Percentiles rank a stretch among this genome's conserved stretches.
These are phyloP conservation scores for Polymixis lichenea DNA, from an alignment of 2,888 invertebrate genomes.

Conservation along the genomic window DNA sequence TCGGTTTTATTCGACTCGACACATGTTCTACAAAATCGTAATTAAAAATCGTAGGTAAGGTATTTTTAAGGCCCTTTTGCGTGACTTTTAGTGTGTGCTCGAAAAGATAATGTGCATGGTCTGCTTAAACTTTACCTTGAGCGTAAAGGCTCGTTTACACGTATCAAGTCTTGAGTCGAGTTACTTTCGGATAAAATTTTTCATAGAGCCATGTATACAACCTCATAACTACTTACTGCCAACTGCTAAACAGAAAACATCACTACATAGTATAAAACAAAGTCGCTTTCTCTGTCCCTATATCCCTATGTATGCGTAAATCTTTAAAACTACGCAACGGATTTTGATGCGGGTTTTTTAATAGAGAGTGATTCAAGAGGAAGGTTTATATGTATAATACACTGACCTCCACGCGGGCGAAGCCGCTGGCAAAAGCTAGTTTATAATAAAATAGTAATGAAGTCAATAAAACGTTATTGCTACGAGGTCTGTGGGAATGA, in stretches of 20 bases:
- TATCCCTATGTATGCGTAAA: too few species aligned
- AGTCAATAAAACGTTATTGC: too few species aligned
- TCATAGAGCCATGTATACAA: not conserved
- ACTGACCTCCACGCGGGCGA: too few species aligned
- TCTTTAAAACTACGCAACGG: too few species aligned
- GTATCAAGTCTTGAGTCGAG: not conserved
- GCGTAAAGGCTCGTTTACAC: conserved; percentile 11
- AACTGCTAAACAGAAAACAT: not conserved
- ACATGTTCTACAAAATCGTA: conserved; percentile 16
- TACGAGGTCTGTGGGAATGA: too few species aligned
- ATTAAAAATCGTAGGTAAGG: conserved; percentile 34
- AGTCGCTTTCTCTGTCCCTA: too few species aligned
- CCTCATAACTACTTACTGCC: not conserved
- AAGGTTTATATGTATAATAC: too few species aligned
- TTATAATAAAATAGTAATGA: too few species aligned
- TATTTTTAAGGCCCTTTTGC: conserved; percentile 20
- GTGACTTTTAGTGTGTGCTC: conserved; percentile 21
- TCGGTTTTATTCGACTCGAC: conserved; percentile 8
- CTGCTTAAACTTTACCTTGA: not conserved
- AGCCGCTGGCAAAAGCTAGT: too few species aligned
- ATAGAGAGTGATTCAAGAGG: too few species aligned
- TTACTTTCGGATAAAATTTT: not conserved
- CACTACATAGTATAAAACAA: too few species aligned
- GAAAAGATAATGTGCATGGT: conserved; percentile 2
- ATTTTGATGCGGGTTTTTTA: too few species aligned